Evolutionary conservation across 92 coral and sea anemone species (phyloP), one percentile per base, ranked within the genome.

Genomic region (Parazoanthus swiftii): DNA sequence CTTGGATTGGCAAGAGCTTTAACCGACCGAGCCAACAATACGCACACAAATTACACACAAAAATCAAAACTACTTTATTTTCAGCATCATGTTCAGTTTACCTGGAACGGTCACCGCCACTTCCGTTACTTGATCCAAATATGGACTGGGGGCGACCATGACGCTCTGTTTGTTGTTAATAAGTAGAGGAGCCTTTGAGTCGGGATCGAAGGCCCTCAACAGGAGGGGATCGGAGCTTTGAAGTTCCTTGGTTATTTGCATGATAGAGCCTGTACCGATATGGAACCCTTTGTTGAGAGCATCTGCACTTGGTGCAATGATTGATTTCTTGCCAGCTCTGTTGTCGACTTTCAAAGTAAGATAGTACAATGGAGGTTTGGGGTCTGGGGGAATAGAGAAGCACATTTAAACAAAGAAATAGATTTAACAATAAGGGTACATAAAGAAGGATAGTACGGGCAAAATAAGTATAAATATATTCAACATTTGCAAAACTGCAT

Each of bases 241-340:
- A 88, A 93, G 94, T 89, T 95, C 98, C 86, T 96, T 94, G 25
- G 98, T 92, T 88, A 97, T 95, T 85, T 97, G 95, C 97, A 97
- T 90, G 68, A 92, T 89, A 15, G 99, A 82, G 44, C 95, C 95
- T 35, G 93, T 92, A 65, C 93, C 94, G 68, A 97, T 85, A 42
- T 94, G 99, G 91, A 97, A 93, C 18, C 97, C 98, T 74, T 92
- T 93, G 20, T 91, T 90, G 75, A 93, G 92, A n/a, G 93, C 93
- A 73, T 89, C 89, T 79, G 87, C 88, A 74, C 93, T 92, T 3
- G 99, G 97, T 0, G 98, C 96, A 29, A 97, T 94, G 72, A 94
- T 82, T 35, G 95, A 91, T 58, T 94, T 95, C 85, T 91, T 93
- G 71, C 99, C 99, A 1, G 94, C 96, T 67, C 95, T 89, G 95